Base-by-base conservation (phyloP, 2,797 vertebrate species). In the Molossus alvarezi region DNA sequence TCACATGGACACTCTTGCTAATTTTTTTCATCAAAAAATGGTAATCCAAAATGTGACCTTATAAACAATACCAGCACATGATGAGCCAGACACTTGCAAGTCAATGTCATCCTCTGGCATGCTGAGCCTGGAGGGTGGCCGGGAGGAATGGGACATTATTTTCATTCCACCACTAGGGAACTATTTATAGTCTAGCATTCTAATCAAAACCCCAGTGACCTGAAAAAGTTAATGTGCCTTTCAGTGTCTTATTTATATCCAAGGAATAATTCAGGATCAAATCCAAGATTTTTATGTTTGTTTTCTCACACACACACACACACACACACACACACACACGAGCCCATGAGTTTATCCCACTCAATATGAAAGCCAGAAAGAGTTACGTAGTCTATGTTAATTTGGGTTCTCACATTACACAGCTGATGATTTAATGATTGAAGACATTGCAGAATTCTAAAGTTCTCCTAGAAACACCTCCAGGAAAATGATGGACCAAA, bases 41-140 rank as follows among this genome's bases (percentile, higher is more conserved):
- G 75, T 95, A 95, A 96, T 83, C 94, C 85, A 95, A 81, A 93
- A 45, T 91, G 65, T 89, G 95, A 87, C 86, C 80, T 96, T 88
- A 60, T 76, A 93, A 92, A 91, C 62, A 96, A 81, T 71, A 72
- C 48, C 25, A 77, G 65, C 37, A 60, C 20, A 89, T 72, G 67
- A 25, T 10, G 37, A 95, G 62, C 65, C 79, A 81, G 83, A 96
- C 21, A 48, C 53, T 96, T 65, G 64, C 29, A 82, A 88, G 41
- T 48, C 55, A 95, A 17, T 51, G 23, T 33, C 73, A 60, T 69
- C 94, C 81, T 94, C 73, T 72, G 45, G 53, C 73, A 53, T 6
- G 6, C 88, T 27, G 60, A 88, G 18, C 71, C 62, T 12, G 41
- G 37, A 33, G 8, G 20, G 29, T 8, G 3, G 6, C 17, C 4